Percentiles rank a stretch among this genome's conserved stretches.
Evolutionary conservation across 2,888 invertebrate genomes (phyloP).

Genomic region (Nymphalis urticae): DNA sequence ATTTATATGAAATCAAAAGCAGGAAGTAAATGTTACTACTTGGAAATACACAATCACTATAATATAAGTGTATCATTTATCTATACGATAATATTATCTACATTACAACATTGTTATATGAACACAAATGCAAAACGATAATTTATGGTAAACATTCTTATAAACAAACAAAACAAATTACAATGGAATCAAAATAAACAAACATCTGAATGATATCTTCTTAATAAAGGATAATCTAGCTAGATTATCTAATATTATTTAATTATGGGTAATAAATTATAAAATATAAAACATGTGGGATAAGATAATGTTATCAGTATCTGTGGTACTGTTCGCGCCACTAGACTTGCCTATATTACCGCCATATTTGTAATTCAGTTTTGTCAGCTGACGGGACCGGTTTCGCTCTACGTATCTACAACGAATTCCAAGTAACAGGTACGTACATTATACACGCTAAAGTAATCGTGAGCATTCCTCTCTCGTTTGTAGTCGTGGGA

Average conservation of each 20-base stretch:
- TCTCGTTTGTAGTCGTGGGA: constrained; percentile 47
- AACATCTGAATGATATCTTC: background rate
- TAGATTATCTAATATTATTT: background rate
- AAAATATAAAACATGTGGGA: constrained; percentile 26
- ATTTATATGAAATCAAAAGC: background rate
- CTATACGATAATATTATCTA: background rate
- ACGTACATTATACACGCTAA: constrained; percentile 47
- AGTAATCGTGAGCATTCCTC: constrained; percentile 58
- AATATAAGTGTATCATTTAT: constrained; percentile 7
- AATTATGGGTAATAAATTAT: constrained; percentile 6
- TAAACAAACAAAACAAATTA: background rate
- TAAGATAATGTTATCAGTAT: constrained; percentile 56
- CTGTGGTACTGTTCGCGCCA: constrained; percentile 41
- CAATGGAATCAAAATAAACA: background rate
- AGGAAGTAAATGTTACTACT: background rate
- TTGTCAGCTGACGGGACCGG: constrained; percentile 74
- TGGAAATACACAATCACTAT: background rate
- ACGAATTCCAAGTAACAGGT: constrained; percentile 71
- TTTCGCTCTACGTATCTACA: constrained; percentile 51
- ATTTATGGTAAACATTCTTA: background rate
- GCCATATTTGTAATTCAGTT: constrained; percentile 57
- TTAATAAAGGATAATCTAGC: constrained; percentile 6
- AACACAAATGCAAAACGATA: background rate
- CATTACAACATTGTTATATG: background rate
- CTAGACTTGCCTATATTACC: constrained; percentile 48